Conservation (phyloP, 2,888 invertebrate species). For the Oligia latruncula region DNA sequence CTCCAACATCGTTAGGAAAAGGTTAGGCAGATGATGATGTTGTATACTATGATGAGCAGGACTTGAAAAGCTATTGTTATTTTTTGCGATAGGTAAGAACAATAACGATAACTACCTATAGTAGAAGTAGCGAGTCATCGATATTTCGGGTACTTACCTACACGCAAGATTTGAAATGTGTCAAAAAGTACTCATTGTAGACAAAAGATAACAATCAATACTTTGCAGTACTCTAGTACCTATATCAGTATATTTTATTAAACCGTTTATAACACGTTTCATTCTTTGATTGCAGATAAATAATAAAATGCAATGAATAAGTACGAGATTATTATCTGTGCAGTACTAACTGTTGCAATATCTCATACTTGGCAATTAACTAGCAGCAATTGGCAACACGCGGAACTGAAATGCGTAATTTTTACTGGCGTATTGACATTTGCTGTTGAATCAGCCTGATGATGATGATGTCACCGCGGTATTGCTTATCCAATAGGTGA, state of each 20-base stretch:
- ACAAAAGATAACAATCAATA: constrained; percentile 56
- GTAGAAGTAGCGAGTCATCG: constrained; percentile 42
- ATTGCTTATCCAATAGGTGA: constrained; percentile 72
- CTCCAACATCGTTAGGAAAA: too few species aligned
- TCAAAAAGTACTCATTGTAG: constrained; percentile 57
- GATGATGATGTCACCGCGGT: constrained; percentile 73
- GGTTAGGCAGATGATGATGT: too few species aligned
- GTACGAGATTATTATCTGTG: constrained; percentile 64
- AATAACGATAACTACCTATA: not conserved
- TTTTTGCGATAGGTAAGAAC: constrained; percentile 3
- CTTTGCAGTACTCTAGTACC: constrained; percentile 53
- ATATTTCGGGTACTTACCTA: constrained; percentile 33
- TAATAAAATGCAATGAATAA: constrained; percentile 65
- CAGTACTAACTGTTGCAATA: constrained; percentile 64
- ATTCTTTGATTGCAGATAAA: constrained; percentile 67
- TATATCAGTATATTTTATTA: constrained; percentile 55
- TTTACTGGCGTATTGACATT: constrained; percentile 75
- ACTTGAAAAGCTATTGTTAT: constrained; percentile 2
- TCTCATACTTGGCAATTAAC: constrained; percentile 63
- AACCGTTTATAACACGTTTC: constrained; percentile 59
- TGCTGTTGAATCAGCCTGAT: constrained; percentile 73
- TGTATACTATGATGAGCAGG: not conserved
- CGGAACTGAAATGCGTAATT: constrained; percentile 72
- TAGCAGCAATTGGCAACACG: constrained; percentile 69
- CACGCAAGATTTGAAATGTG: constrained; percentile 35